Percentiles rank a stretch among this genome's conserved stretches.
These are phyloP conservation scores for Phodopus roborovskii DNA, from an alignment of 2,113 vertebrate genomes.

Conservation along the genomic window DNA sequence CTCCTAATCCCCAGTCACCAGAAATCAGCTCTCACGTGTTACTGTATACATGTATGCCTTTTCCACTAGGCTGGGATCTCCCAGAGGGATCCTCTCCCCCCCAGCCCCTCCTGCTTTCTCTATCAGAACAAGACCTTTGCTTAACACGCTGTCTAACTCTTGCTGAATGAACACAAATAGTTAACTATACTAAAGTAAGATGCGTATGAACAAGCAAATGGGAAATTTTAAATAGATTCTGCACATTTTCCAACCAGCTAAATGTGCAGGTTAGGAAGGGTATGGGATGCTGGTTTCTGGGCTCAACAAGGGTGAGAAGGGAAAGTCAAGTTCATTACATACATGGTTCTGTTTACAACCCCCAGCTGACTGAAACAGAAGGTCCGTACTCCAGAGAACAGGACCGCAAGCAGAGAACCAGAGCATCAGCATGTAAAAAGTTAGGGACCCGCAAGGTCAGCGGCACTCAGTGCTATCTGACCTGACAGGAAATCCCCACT, in stretches of 20 bases:
- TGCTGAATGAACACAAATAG: not conserved
- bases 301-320: not conserved
- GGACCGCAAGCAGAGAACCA: not conserved
- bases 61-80: not conserved
- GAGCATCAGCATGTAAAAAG: not conserved
- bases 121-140: not conserved
- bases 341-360: not conserved
- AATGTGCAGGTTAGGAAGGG: not conserved
- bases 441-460: not conserved
- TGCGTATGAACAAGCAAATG: not conserved
- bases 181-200: not conserved
- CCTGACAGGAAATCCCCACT: not conserved
- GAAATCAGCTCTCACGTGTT: not conserved
- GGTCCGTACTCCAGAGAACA: not conserved
- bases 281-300: conserved; percentile 6
- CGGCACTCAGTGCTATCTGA: not conserved
- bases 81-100: not conserved
- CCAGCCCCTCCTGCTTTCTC: too few species aligned
- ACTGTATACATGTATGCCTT: not conserved
- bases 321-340: not conserved
- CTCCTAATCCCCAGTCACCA: not conserved
- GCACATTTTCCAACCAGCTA: not conserved
- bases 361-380: not conserved
- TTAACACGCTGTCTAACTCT: not conserved
- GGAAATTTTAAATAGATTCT: not conserved